Evolutionary conservation across 2,888 invertebrate genomes (phyloP).

Genomic region (Ellobium chinense): DNA sequence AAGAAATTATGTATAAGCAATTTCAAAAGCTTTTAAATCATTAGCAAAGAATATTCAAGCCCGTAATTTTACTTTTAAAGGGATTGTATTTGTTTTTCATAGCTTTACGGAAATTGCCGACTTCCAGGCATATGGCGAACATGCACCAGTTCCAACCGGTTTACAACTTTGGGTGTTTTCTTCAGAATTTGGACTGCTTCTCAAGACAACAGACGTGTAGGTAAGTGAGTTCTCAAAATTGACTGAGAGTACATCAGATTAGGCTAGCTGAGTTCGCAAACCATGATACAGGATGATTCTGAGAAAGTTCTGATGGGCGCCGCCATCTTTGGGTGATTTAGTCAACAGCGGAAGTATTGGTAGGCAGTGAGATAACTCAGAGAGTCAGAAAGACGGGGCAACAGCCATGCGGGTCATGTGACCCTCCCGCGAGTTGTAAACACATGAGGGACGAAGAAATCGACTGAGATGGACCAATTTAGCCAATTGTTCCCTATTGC

Average conservation of each 20-base stretch:
- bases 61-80: not conserved
- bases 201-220: constrained; percentile 32
- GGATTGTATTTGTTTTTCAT: not conserved
- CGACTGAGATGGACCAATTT: not conserved
- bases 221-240: constrained; percentile 36
- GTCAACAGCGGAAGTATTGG: constrained; percentile 67
- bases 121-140: constrained; percentile 68
- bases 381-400: constrained; percentile 19
- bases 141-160: constrained; percentile 78
- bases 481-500: too few relatives aligned
- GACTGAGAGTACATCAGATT: not conserved
- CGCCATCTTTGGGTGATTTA: constrained; percentile 67
- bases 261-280: not conserved
- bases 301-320: constrained; percentile 61
- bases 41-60: not conserved
- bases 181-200: constrained; percentile 50
- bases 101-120: constrained; percentile 58
- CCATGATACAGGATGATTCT: not conserved
- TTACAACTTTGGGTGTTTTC: constrained; percentile 67
- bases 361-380: constrained; percentile 3
- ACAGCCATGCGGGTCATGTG: constrained; percentile 51
- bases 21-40: too few relatives aligned
- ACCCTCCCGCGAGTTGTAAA: constrained; percentile 46
- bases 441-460: constrained; percentile 1
- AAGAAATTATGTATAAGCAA: too few relatives aligned